These are phyloP conservation scores for Aricia agestis DNA, from an alignment of 1,140 invertebrate species.

Conservation along the genomic window DNA sequence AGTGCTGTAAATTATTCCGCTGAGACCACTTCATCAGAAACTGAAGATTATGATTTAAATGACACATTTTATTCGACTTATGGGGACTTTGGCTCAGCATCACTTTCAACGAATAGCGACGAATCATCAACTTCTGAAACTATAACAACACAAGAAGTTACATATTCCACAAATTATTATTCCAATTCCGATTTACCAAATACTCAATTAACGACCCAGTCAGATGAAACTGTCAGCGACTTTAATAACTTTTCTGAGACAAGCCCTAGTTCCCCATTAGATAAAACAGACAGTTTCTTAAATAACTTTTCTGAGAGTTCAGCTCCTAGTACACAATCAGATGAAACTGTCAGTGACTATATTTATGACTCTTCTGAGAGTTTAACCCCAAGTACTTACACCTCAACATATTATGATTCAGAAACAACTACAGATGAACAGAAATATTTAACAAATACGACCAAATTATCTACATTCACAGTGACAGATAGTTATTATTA, in stretches of 20 bases:
- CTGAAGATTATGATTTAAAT: constrained; percentile 31
- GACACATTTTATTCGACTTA: constrained; percentile 24
- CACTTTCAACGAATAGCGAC: not conserved
- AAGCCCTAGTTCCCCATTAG: not conserved
- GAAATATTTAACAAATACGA: not conserved
- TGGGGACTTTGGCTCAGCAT: constrained; percentile 12
- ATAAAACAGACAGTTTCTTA: not conserved
- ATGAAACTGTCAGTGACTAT: not conserved
- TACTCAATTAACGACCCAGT: not conserved
- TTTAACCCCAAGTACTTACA: not conserved
- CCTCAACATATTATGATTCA: not conserved
- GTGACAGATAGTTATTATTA: not conserved
- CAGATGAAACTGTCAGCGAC: not conserved
- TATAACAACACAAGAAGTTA: not conserved
- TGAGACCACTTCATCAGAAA: constrained; percentile 27
- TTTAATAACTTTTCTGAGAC: constrained; percentile 31
- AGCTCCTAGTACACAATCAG: not conserved
- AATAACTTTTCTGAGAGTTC: not conserved
- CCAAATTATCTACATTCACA: not conserved
- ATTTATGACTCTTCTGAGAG: not conserved
- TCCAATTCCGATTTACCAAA: not conserved
- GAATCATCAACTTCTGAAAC: not conserved
- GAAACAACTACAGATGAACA: not conserved
- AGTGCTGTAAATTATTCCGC: constrained; percentile 20
- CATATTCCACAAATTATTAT: not conserved